A percentile compares a stretch with the other conserved stretches of the same genome.
Conservation (phyloP, 2,797 vertebrate genomes). For the Hirundo rustica region DNA sequence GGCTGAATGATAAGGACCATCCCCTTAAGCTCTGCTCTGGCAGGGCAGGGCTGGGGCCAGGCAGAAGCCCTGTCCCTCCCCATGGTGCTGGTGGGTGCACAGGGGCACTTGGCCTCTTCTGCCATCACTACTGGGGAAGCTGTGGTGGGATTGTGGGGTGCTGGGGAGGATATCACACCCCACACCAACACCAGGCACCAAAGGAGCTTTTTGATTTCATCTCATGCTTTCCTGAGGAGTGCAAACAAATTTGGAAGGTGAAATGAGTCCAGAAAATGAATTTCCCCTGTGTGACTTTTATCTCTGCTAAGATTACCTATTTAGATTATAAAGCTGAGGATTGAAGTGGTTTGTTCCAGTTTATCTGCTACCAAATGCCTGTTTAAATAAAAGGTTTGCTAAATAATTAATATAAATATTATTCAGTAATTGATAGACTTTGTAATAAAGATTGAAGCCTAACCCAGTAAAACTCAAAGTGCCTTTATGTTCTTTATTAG, state of each 20-base stretch:
- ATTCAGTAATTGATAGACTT: slow-evolving; percentile 8
- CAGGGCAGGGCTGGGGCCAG: background rate
- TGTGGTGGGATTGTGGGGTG: too few species aligned
- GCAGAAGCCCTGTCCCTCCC: background rate
- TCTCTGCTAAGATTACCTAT: background rate
- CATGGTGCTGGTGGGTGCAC: accelerated
- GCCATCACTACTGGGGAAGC: background rate
- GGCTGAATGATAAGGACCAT: background rate
- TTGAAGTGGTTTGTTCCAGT: slow-evolving; percentile 4
- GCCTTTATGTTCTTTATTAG: background rate
- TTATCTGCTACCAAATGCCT: background rate
- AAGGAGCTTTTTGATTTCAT: background rate
- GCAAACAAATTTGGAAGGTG: background rate
- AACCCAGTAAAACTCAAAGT: background rate
- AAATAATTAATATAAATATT: slow-evolving; percentile 24
- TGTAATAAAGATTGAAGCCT: background rate
- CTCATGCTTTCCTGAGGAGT: background rate
- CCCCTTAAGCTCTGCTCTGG: background rate
- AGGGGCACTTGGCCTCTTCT: background rate
- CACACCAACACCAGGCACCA: background rate
- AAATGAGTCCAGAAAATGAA: background rate
- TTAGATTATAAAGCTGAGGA: background rate
- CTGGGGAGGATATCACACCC: accelerated
- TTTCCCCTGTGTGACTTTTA: background rate
- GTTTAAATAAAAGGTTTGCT: slow-evolving; percentile 18